Conservation (phyloP, 2,113 vertebrate species). For the Nycticryphes semicollaris region DNA sequence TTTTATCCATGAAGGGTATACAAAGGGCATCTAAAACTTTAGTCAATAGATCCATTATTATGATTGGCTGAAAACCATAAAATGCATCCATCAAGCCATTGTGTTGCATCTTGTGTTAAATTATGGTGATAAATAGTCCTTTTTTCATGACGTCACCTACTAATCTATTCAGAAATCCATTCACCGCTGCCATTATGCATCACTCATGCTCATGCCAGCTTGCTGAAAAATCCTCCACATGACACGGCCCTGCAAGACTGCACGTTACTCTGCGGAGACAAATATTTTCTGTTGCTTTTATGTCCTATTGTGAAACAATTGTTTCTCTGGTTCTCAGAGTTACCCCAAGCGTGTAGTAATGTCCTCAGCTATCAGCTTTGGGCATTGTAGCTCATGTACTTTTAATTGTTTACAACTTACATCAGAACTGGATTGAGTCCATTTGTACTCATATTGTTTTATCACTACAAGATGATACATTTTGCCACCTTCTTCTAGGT, state of each 20-base stretch:
- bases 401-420: conserved; percentile 76
- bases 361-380: conserved; percentile 67
- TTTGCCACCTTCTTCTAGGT: conserved; percentile 76
- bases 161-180: conserved; percentile 80
- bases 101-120: conserved; percentile 78
- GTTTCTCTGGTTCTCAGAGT: conserved; percentile 66
- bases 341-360: conserved; percentile 71
- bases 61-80: conserved; percentile 83
- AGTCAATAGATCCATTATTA: conserved; percentile 82
- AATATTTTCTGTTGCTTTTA: conserved; percentile 72
- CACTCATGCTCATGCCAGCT: conserved; percentile 67
- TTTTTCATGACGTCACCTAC: conserved; percentile 76
- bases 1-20: conserved; percentile 70
- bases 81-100: conserved; percentile 80
- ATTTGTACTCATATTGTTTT: conserved; percentile 70
- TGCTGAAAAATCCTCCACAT: conserved; percentile 55
- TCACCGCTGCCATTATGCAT: conserved; percentile 70
- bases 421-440: conserved; percentile 69
- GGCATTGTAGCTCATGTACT: conserved; percentile 71
- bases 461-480: conserved; percentile 70
- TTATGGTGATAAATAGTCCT: conserved; percentile 80
- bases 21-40: conserved; percentile 79
- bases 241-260: conserved; percentile 51
- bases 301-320: conserved; percentile 73
- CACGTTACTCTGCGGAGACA: conserved; percentile 43